Conservation (phyloP, 2,888 invertebrate species). For the Polyploca ridens region DNA sequence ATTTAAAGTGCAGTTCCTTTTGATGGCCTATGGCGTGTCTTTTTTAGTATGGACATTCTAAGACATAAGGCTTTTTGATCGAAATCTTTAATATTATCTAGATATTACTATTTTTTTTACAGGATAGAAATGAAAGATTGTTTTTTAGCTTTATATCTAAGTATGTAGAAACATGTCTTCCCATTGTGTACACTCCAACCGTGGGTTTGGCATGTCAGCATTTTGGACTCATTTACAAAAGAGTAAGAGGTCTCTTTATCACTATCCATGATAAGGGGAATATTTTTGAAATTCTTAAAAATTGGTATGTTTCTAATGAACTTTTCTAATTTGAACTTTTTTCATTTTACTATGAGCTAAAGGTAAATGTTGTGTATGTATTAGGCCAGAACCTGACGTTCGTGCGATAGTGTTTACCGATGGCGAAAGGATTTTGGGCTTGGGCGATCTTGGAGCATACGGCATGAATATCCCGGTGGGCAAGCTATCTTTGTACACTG, state of each 20-base stretch:
- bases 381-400: slow-evolving; percentile 91
- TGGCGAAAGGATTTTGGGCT: slow-evolving; percentile 96
- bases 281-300: slow-evolving; percentile 91
- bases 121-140: slow-evolving; percentile 96
- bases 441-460: slow-evolving; percentile 96
- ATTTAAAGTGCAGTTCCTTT: too few relatives aligned
- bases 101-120: slow-evolving; percentile 15
- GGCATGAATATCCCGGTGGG: slow-evolving; percentile 99
- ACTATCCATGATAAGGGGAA: slow-evolving; percentile 96
- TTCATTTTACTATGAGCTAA: too few relatives aligned
- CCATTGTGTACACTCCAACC: slow-evolving; percentile 98
- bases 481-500: slow-evolving; percentile 96
- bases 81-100: neutral
- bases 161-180: slow-evolving; percentile 95
- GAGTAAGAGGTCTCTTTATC: slow-evolving; percentile 95
- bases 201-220: slow-evolving; percentile 97
- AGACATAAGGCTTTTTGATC: too few relatives aligned
- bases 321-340: neutral
- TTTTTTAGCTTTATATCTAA: slow-evolving; percentile 94
- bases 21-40: neutral
- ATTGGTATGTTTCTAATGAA: slow-evolving; percentile 86
- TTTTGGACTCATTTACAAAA: slow-evolving; percentile 94
- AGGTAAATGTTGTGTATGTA: too few relatives aligned
- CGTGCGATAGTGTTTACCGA: slow-evolving; percentile 95
- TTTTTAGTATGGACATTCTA: too few relatives aligned